Conservation (phyloP, 2,113 vertebrate species). For the Turdus rufiventris region DNA sequence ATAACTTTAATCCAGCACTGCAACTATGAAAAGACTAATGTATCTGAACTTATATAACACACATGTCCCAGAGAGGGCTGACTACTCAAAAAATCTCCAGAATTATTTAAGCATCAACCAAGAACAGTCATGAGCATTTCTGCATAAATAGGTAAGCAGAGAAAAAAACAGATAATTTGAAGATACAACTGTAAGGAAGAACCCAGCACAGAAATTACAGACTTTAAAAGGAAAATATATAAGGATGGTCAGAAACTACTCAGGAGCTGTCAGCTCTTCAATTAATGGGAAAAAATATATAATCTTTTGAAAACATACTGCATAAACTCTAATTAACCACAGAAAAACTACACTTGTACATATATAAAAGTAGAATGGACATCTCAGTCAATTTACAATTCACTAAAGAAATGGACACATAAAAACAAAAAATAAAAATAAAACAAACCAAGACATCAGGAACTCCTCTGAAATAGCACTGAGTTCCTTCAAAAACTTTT, state of each 20-base stretch:
- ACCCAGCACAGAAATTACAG: background rate
- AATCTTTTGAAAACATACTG: background rate
- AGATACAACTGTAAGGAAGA: background rate
- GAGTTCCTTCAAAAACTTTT: background rate
- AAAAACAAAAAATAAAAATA: background rate
- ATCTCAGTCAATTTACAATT: background rate
- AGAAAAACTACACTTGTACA: background rate
- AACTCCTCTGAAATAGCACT: background rate
- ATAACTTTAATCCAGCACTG: background rate
- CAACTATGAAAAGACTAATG: background rate
- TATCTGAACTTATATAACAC: background rate
- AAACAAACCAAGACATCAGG: background rate
- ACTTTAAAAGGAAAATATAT: background rate
- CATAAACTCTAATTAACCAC: background rate
- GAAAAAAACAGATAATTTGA: background rate
- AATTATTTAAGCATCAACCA: background rate
- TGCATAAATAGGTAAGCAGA: background rate
- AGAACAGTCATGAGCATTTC: background rate
- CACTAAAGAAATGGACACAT: background rate
- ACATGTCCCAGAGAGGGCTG: background rate
- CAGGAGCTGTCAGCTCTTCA: background rate
- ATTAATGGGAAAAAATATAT: background rate
- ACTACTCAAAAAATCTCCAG: background rate
- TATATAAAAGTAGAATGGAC: background rate
- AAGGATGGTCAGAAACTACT: background rate